Percentiles rank a stretch among this genome's conserved stretches.
These are phyloP conservation scores for Mus caroli DNA, from an alignment of 2,797 vertebrate genomes.

Conservation along the genomic window DNA sequence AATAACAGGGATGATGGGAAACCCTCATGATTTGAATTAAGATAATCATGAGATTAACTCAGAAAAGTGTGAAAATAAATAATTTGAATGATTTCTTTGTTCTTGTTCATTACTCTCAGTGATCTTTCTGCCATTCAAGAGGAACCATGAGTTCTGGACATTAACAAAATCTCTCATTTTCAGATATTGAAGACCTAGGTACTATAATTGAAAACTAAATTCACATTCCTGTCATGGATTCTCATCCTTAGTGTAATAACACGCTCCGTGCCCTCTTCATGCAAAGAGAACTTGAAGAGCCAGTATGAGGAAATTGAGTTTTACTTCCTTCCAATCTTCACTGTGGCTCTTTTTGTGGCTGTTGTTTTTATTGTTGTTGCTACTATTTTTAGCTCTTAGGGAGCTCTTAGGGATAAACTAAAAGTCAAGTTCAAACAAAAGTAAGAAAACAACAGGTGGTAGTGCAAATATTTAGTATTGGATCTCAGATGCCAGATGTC, in stretches of 20 bases:
- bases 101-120: background rate
- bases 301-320: background rate
- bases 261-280: background rate
- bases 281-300: background rate
- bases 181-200: conserved; percentile 40
- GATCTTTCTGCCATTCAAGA: conserved; percentile 10
- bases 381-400: background rate
- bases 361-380: background rate
- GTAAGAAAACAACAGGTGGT: background rate
- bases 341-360: background rate
- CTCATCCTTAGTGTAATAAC: background rate
- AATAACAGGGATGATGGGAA: background rate
- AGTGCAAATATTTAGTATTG: background rate
- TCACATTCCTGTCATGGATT: background rate
- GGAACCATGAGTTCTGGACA: background rate
- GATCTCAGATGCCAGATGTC: background rate
- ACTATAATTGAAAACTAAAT: conserved; percentile 26
- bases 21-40: conserved; percentile 39
- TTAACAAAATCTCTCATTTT: conserved; percentile 55
- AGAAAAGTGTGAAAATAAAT: conserved; percentile 39
- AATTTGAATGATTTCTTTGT: conserved; percentile 49
- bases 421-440: background rate
- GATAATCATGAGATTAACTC: conserved; percentile 55
- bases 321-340: background rate
- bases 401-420: background rate